Conservation (phyloP, 2,113 vertebrate genomes). For the Sebastes fasciatus region DNA sequence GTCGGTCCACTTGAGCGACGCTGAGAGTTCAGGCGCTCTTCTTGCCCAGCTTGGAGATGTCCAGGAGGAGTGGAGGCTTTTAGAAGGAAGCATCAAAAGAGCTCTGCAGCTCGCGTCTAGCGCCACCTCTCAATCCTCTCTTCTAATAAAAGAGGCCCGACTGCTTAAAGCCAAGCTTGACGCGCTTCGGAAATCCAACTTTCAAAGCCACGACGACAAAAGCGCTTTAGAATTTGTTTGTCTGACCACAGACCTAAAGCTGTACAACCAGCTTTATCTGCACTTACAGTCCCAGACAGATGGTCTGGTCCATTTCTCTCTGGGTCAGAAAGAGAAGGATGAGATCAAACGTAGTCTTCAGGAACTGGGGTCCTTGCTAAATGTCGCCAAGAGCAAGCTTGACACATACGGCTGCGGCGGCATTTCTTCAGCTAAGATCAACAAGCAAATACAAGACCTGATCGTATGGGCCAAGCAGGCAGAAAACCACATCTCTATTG, state of each 20-base stretch:
- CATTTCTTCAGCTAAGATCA: slow-evolving; percentile 69
- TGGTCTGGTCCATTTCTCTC: slow-evolving; percentile 85
- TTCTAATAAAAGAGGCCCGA: slow-evolving; percentile 76
- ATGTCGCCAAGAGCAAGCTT: slow-evolving; percentile 71
- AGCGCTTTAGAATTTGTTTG: slow-evolving; percentile 58
- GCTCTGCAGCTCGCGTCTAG: slow-evolving; percentile 80
- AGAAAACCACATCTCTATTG: slow-evolving; percentile 69
- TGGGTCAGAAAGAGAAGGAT: slow-evolving; percentile 87
- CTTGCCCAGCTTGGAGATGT: slow-evolving; percentile 86
- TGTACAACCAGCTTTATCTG: slow-evolving; percentile 79
- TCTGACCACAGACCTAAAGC: slow-evolving; percentile 82
- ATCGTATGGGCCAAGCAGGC: slow-evolving; percentile 86
- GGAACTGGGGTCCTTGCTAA: slow-evolving; percentile 81
- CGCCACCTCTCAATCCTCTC: slow-evolving; percentile 77
- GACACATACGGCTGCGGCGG: slow-evolving; percentile 25
- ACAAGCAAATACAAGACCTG: slow-evolving; percentile 81
- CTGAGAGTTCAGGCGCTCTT: slow-evolving; percentile 85
- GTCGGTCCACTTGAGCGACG: slow-evolving; percentile 78
- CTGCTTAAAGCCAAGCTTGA: slow-evolving; percentile 81
- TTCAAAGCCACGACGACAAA: slow-evolving; percentile 55
- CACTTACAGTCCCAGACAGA: slow-evolving; percentile 83
- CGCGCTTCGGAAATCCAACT: slow-evolving; percentile 66
- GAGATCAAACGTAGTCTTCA: slow-evolving; percentile 80
- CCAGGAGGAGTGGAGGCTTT: slow-evolving; percentile 86
- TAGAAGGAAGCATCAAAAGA: slow-evolving; percentile 83